Conservation (phyloP, 2,888 invertebrate species). For the Cyclophora punctaria region DNA sequence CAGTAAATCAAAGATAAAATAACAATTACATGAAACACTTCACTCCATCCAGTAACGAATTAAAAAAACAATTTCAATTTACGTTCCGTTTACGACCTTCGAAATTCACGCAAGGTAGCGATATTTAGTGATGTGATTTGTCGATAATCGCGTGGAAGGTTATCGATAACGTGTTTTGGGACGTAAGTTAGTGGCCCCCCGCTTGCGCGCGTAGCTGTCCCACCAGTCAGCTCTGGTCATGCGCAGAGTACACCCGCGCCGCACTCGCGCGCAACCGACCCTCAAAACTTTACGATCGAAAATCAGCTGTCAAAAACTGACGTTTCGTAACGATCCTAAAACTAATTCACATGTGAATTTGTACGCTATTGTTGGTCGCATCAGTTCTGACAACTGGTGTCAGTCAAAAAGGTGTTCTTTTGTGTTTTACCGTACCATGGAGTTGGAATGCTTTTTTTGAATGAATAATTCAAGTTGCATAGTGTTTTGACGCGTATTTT, state of each 20-base stretch:
- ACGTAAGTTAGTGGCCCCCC: constrained; percentile 48
- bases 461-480: constrained; percentile 34
- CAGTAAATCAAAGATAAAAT: too few species aligned
- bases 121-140: constrained; percentile 39
- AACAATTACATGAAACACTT: constrained; percentile 3
- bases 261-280: constrained; percentile 47
- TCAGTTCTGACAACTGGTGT: constrained; percentile 7
- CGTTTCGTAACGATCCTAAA: constrained; percentile 48
- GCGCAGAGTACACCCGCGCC: constrained; percentile 47
- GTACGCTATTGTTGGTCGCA: constrained; percentile 12
- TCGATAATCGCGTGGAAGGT: constrained; percentile 34
- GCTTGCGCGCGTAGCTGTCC: constrained; percentile 33
- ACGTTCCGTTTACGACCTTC: constrained; percentile 23
- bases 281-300: constrained; percentile 41
- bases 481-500: constrained; percentile 33
- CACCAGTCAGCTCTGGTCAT: constrained; percentile 49
- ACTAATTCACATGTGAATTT: constrained; percentile 13
- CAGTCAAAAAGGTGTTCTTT: constrained; percentile 5
- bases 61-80: constrained; percentile 3
- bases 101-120: constrained; percentile 33
- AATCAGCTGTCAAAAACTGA: constrained; percentile 62
- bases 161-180: constrained; percentile 58
- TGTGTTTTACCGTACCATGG: constrained; percentile 33
- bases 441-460: constrained; percentile 29
- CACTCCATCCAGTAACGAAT: too few species aligned